Evolutionary conservation across 2,888 invertebrate species (phyloP), one percentile per base, ranked within the genome.

Genomic region (Tipula helvola): DNA sequence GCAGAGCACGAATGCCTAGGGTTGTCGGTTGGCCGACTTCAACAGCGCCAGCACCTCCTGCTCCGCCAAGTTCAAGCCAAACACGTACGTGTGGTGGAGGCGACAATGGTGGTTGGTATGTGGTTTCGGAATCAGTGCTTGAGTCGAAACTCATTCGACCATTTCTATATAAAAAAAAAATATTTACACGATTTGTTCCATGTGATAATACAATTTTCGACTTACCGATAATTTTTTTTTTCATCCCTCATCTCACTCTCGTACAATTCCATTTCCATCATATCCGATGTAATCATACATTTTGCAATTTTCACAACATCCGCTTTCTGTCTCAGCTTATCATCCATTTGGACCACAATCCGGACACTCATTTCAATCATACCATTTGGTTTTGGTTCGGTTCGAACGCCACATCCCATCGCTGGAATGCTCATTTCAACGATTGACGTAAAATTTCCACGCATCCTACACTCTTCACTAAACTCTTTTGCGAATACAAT

Each of bases 401-500:
- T 93, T 85, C 95, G 92, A 0, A 96, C 94, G 0, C 96, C 96
- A 89, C 96, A 96, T 8, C 95, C 91, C 0, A 91, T 91, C 36
- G 91, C 91, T 87, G 91, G 91, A 84, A 91, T 86, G 7, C 89
- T 90, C 16, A 91, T 87, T 2, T 90, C 89, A 3, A 91, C 89
- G 13, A 89, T 89, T 0, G 88, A 88, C 5, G 89, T 88, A 18
- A 88, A 88, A 86, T 89, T 90, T 91, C 96, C 96, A 89, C 93
- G 92, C 12, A 93, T 92, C 41, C 93, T 92, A 89, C 96, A 96
- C 89, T 95, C 95, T 87, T 94, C 93, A 0, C 95, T 94, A 90
- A 96, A 96, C 89, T 96, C 96, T 91, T 94, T 95, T 88, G 96
- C 95, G 89, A 96, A 96, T 44, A 96, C 91, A 7, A 95, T 90